Conservation (phyloP, 2,888 invertebrate genomes). For the Stegana nigrithorax region DNA sequence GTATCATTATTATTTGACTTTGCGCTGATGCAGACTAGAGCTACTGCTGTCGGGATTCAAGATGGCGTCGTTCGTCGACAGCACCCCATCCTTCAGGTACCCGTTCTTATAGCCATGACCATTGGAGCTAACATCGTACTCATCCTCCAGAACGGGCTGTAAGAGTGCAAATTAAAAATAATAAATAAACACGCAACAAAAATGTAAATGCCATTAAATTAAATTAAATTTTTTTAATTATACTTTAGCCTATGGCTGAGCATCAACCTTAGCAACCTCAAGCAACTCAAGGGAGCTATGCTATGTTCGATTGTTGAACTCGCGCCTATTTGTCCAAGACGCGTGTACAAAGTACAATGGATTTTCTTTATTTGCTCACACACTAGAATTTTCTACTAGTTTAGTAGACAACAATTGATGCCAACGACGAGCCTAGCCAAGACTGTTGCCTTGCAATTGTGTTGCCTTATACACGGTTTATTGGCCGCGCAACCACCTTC, state of each 20-base stretch:
- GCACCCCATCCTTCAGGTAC: conserved; percentile 62
- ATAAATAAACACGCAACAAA: background rate
- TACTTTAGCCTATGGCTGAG: no score
- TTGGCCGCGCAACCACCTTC: conserved; percentile 36
- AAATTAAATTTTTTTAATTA: no score
- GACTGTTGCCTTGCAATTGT: no score
- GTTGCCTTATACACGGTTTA: no score
- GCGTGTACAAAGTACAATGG: conserved; percentile 9
- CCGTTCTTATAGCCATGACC: conserved; percentile 54
- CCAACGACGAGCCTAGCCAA: conserved; percentile 20
- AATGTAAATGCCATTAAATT: background rate
- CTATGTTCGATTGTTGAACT: background rate
- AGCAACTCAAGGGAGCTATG: no score
- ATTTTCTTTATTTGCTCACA: background rate
- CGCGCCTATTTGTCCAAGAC: background rate
- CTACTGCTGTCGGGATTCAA: conserved; percentile 66
- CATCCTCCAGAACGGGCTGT: conserved; percentile 77
- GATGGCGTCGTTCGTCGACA: conserved; percentile 64
- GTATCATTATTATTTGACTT: conserved; percentile 64
- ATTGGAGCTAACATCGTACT: conserved; percentile 52
- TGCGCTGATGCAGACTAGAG: conserved; percentile 68
- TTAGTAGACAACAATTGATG: no score
- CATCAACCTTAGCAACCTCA: no score
- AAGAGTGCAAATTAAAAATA: conserved; percentile 32
- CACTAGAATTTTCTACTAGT: background rate